Conservation (phyloP, 2,888 invertebrate species). For the Orthonychiurus folsomi region DNA sequence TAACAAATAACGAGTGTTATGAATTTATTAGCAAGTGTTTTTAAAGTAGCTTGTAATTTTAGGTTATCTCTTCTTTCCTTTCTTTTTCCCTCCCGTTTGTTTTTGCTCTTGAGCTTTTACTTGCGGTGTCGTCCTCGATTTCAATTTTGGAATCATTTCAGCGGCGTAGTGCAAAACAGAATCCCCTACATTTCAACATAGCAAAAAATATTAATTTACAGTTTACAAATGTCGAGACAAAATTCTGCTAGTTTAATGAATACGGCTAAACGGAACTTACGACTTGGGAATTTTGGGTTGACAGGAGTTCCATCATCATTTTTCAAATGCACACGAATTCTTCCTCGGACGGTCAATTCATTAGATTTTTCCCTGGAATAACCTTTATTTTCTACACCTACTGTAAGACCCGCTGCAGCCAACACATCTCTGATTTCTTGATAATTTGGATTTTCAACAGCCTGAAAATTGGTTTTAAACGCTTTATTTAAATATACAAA, state of each 20-base stretch:
- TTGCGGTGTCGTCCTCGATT: constrained; percentile 55
- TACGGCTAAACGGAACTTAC: constrained; percentile 43
- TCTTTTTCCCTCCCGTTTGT: constrained; percentile 45
- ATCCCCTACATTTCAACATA: constrained; percentile 58
- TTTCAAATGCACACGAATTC: constrained; percentile 84
- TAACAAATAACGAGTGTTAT: too few species aligned
- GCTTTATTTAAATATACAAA: constrained; percentile 1
- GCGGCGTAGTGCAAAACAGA: constrained; percentile 68
- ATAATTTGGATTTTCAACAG: constrained; percentile 90
- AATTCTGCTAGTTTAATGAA: neutral
- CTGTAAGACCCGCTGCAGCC: constrained; percentile 67
- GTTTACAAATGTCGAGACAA: constrained; percentile 8
- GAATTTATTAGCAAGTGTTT: too few species aligned
- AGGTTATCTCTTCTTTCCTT: constrained; percentile 43
- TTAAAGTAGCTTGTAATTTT: too few species aligned
- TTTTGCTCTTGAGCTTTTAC: constrained; percentile 36
- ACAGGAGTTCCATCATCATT: constrained; percentile 75
- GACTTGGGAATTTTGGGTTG: constrained; percentile 60
- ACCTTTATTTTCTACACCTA: constrained; percentile 85
- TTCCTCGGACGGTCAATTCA: constrained; percentile 72
- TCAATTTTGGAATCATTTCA: constrained; percentile 81
- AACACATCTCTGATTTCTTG: constrained; percentile 91
- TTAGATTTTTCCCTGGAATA: constrained; percentile 85
- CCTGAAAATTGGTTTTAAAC: constrained; percentile 46
- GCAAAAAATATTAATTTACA: constrained; percentile 15